Evolutionary conservation across 1,140 invertebrate genomes (phyloP), one percentile per base, ranked within the genome.

Genomic region (Maniola jurtina): DNA sequence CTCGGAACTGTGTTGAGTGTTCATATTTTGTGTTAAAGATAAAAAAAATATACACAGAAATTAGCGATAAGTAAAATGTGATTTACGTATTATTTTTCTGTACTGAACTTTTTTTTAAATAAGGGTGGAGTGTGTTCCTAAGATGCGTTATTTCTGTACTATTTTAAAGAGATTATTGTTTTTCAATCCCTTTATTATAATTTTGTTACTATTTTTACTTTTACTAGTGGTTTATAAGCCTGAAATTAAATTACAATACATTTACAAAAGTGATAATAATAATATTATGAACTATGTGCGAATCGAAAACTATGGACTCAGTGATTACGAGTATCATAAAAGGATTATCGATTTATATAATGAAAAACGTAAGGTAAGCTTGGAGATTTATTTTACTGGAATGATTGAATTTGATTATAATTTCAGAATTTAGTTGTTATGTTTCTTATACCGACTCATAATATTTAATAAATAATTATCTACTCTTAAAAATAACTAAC

Each of bases 311-410:
- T 38, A 14, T 47, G n/a, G 11, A 34, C 7, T 34, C 33, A 52
- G 42, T 64, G 42, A 57, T 61, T 10, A 13, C 34, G 7, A 33
- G 6, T 50, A 25, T 3, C 68, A 71, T 47, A 59, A 55, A 10
- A 15, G 62, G 56, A 68, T 72, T 8, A 62, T 79, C 11, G 50
- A 68, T 14, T 15, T 33, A 38, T 79, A 73, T 64, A 77, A 69
- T 60, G 54, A 68, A 47, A 65, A 60, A 34, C 40, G 77, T 64
- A 61, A 77, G 75, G 77, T 77, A 56, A 68, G 72, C 13, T n/a
- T 14, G 3, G 8, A 11, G 8, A n/a, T 14, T 48, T 48, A 14
- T 42, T 42, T 42, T 10, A 10, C 13, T 13, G 5, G 40, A 25
- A 25, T 25, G 25, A 25, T 25, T 25, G n/a, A n/a, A n/a, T n/a